Evolutionary conservation across 1,140 invertebrate genomes (phyloP), one percentile per base, ranked within the genome.

Genomic region (Teleopsis dalmanni): DNA sequence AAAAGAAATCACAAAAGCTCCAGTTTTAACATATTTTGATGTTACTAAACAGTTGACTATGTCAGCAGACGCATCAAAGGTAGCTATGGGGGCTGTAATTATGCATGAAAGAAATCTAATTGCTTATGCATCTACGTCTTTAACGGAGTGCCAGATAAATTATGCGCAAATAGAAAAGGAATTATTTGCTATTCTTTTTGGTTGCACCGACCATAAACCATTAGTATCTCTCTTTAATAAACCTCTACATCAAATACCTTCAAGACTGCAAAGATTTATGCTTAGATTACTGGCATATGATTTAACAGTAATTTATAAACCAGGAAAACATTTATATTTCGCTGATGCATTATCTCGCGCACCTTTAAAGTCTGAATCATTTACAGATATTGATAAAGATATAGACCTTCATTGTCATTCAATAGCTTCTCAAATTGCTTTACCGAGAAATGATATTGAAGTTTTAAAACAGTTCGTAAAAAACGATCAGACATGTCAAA

Each of bases 101-200:
- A 23, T 71, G 16, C 68, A 72, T 58, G 40, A 63, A 47, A 50
- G 51, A 21, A 50, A 51, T 18, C 62, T 63, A n/a, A 54, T 70
- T n/a, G 60, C 60, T 35, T 72, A 57, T 52, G 66, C 65, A 9
- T 69, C 63, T 18, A 38, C 23, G 34, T 33, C 38, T 8, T 42
- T 55, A 40, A 48, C 57, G 9, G 43, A 68, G 41, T 61, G 52
- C 10, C 62, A 76, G 54, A 34, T 57, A 38, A 60, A 61, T n/a
- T 78, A 74, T 52, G 55, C 65, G 6, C 67, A 72, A 51, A 74
- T 74, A 25, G 72, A 76, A 47, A 74, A 72, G 48, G 71, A 76
- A 56, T 50, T 62, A n/a, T 58, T 71, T 14, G 68, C 66, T n/a
- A 62, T 76, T 18, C 23, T 58, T 35, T 71, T 61, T 59, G 60